Evolutionary conservation across 1,140 invertebrate species (phyloP).

Genomic region (Parapsyche elsis): DNA sequence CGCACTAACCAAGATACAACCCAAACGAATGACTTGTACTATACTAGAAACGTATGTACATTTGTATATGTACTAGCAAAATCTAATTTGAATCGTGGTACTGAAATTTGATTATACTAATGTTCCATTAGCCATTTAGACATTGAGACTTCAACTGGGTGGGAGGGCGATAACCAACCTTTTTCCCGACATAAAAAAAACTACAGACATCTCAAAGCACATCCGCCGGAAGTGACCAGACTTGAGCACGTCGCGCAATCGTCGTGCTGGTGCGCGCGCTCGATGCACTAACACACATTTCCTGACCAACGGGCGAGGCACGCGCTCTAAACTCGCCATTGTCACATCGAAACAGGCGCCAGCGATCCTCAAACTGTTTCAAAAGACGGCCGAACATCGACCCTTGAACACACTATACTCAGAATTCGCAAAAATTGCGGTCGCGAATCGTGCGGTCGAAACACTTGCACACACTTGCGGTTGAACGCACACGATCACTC

Average conservation of each 20-base stretch:
- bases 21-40: too few relatives aligned
- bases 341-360: neutral
- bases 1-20: too few relatives aligned
- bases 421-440: too few relatives aligned
- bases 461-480: too few relatives aligned
- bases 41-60: too few relatives aligned
- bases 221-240: conserved; percentile 4
- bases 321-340: conserved; percentile 14
- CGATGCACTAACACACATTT: conserved; percentile 39
- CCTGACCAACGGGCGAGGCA: conserved; percentile 19
- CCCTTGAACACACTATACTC: too few relatives aligned
- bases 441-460: too few relatives aligned
- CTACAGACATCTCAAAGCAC: neutral
- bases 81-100: too few relatives aligned
- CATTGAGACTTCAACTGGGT: neutral
- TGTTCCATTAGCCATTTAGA: too few relatives aligned
- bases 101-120: too few relatives aligned
- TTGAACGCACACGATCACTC: too few relatives aligned
- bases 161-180: neutral
- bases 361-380: neutral
- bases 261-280: neutral
- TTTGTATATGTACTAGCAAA: too few relatives aligned
- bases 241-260: neutral
- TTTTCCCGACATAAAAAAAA: conserved; percentile 24
- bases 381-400: neutral